Evolutionary conservation across 2,888 invertebrate species (phyloP), one percentile per base, ranked within the genome.

Genomic region (Gonocerus acuteangulatus): DNA sequence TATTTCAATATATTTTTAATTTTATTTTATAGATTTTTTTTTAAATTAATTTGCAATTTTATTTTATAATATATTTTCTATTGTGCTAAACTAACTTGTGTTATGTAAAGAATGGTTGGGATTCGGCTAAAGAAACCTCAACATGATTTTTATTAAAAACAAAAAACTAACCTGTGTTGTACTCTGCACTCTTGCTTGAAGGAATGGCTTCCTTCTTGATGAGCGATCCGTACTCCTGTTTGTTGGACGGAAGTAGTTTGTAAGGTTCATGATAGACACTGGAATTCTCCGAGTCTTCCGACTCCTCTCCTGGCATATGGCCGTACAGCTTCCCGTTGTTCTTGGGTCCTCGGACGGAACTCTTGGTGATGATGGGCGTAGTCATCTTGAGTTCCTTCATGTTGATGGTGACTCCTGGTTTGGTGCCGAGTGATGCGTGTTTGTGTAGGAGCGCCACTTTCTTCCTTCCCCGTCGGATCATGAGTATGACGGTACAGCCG

Each of bases 401-500:
- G 70, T 79, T 79, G 67, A 81, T 80, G 22, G 80, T 78, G 39
- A 78, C 78, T 1, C 78, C 77, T 0, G 80, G 78, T 22, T 80
- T 77, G 2, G 79, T 77, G 1, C 66, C 66, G 7, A 65, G 63
- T 3, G 65, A 61, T 3, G 62, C 63, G 72, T 82, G 82, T 69
- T 82, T 82, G 71, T 82, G 82, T 32, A 83, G 74, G 2, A 83
- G 75, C 1, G 82, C 82, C 3, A 82, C 81, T 67, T 80, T 82
- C 69, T 83, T 81, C 44, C 82, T 76, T n/a, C 83, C 83, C 21
- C 83, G 73, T 32, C 83, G 76, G 60, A 84, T 80, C 79, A 86
- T 81, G 65, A 85, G 75, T 68, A 82, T 79, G 16, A 83, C 82
- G 0, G 81, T 80, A 70, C 84, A 82, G 23, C 83, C 82, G 62